Conservation (phyloP, 2,113 vertebrate species). For the Coptodon bakossiorum region DNA sequence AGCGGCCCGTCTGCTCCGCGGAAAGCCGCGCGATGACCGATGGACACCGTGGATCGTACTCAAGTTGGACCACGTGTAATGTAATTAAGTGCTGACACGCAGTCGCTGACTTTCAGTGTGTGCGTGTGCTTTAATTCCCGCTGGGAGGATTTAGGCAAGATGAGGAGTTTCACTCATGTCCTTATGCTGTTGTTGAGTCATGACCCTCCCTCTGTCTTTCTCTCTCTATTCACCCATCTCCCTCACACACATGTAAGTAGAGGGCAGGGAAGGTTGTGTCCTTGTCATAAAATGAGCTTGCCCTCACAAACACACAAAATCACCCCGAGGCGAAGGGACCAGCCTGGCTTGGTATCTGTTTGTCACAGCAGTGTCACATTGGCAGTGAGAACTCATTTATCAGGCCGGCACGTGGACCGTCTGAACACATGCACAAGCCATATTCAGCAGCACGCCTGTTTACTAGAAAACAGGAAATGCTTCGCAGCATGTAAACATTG, state of each 20-base stretch:
- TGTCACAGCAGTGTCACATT: slow-evolving; percentile 54
- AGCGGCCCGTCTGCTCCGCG: not conserved
- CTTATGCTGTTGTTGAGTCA: slow-evolving; percentile 11
- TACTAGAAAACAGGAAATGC: not conserved
- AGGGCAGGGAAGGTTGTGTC: slow-evolving; percentile 24
- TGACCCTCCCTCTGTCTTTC: not conserved
- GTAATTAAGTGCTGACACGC: not conserved
- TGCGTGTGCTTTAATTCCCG: not conserved
- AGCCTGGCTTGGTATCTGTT: slow-evolving; percentile 37
- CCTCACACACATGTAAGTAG: not conserved
- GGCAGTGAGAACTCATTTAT: slow-evolving; percentile 41
- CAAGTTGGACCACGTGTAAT: not conserved
- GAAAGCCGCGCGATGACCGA: not conserved
- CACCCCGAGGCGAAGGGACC: slow-evolving; percentile 6
- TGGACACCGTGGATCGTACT: not conserved
- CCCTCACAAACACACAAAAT: not conserved
- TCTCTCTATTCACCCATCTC: not conserved
- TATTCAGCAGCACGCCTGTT: slow-evolving; percentile 15
- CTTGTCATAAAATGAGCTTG: slow-evolving; percentile 34
- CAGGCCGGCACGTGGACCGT: slow-evolving; percentile 16
- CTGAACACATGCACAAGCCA: slow-evolving; percentile 24
- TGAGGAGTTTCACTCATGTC: slow-evolving; percentile 25
- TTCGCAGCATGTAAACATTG: not conserved
- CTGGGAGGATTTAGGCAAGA: slow-evolving; percentile 22
- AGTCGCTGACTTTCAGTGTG: not conserved